These are phyloP conservation scores for Pogonomyrmex californicus DNA, from an alignment of 1,140 invertebrate species.

Conservation along the genomic window DNA sequence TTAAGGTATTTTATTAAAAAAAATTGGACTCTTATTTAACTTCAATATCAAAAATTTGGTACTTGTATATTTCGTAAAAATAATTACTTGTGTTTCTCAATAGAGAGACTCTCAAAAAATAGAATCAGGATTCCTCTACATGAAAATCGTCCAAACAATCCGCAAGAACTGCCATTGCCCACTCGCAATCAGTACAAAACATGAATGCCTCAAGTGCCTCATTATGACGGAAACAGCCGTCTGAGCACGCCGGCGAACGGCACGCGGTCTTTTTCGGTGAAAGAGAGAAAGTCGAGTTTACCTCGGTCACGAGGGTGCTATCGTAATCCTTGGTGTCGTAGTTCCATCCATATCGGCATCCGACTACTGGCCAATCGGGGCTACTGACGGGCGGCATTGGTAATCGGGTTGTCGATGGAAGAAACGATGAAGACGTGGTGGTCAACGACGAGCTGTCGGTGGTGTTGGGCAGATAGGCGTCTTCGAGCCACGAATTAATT, in stretches of 20 bases:
- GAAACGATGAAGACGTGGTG: constrained; percentile 61
- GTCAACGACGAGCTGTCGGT: constrained; percentile 45
- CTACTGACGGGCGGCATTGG: constrained; percentile 81
- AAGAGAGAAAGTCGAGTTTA: constrained; percentile 83
- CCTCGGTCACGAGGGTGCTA: constrained; percentile 88
- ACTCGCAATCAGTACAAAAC: constrained; percentile 33
- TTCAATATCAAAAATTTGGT: neutral
- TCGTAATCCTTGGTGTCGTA: constrained; percentile 87
- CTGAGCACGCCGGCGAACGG: neutral
- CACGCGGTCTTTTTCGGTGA: neutral
- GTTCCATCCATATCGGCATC: constrained; percentile 87
- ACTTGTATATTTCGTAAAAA: neutral
- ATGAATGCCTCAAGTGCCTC: constrained; percentile 20
- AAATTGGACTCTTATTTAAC: neutral
- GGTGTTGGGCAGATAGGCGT: constrained; percentile 60
- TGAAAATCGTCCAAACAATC: neutral
- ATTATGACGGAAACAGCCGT: constrained; percentile 11
- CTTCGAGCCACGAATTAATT: constrained; percentile 80
- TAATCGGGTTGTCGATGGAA: constrained; percentile 67
- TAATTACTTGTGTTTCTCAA: neutral
- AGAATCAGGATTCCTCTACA: neutral
- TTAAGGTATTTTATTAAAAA: neutral
- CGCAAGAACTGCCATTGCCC: constrained; percentile 27
- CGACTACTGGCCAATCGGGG: constrained; percentile 81
- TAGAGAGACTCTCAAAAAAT: neutral